Evolutionary conservation across 92 coral and sea anemone genomes (phyloP).

Genomic region (Actinernus sp.): DNA sequence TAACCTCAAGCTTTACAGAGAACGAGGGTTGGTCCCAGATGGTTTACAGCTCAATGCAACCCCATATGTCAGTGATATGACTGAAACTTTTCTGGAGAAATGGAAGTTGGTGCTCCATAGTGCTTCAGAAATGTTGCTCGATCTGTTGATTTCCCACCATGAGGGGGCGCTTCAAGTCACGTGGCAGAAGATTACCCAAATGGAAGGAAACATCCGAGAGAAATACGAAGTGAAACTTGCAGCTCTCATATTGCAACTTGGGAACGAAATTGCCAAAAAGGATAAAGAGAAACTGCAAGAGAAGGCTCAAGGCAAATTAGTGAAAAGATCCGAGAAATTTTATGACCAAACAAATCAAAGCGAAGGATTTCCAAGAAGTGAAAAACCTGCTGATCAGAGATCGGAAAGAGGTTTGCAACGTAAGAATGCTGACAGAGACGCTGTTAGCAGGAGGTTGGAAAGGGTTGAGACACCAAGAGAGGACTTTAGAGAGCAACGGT

Average conservation of each 20-base stretch:
- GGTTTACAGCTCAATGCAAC: conserved; percentile 22
- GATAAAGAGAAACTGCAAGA: conserved; percentile 38
- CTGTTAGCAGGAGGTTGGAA: neutral
- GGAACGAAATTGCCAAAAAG: conserved; percentile 39
- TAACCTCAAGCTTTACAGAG: conserved; percentile 29
- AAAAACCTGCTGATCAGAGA: neutral
- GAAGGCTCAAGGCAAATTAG: conserved; percentile 35
- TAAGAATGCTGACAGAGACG: neutral
- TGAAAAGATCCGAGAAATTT: conserved; percentile 11
- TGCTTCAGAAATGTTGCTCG: conserved; percentile 39
- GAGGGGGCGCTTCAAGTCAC: conserved; percentile 24
- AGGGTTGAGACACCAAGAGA: conserved; percentile 17
- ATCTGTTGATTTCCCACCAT: conserved; percentile 28
- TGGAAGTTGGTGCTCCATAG: conserved; percentile 27
- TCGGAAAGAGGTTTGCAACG: neutral
- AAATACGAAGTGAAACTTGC: conserved; percentile 28
- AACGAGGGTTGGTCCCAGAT: conserved; percentile 33
- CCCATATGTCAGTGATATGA: conserved; percentile 40
- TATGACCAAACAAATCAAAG: neutral
- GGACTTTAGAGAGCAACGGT: conserved; percentile 1
- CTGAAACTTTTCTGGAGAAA: conserved; percentile 12
- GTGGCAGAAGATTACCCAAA: conserved; percentile 11
- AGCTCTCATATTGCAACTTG: conserved; percentile 15
- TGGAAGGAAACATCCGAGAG: conserved; percentile 17
- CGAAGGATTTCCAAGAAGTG: neutral